phyloP scores from a whole-genome alignment of 2,888 invertebrate genomes.

The Stictocephala bisonia region DNA sequence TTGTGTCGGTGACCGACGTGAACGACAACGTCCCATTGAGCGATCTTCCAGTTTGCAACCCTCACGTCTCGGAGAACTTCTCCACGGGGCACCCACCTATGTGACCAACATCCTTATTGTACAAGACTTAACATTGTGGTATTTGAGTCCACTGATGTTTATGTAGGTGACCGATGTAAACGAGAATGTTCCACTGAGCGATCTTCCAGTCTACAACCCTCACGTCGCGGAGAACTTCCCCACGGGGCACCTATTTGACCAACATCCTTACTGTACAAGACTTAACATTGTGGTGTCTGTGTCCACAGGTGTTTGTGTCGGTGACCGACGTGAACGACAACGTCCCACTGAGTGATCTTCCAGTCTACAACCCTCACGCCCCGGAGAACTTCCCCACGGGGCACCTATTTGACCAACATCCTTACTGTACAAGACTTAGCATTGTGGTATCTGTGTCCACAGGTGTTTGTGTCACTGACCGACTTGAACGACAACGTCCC shows the following conservation, averaged over 20 bases:
- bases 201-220: slow-evolving; percentile 88
- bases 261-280: too few relatives aligned
- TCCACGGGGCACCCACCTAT: too few relatives aligned
- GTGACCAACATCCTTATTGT: too few relatives aligned
- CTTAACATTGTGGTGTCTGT: too few relatives aligned
- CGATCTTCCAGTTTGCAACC: slow-evolving; percentile 85
- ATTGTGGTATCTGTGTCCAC: slow-evolving; percentile 49
- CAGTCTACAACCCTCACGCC: slow-evolving; percentile 62
- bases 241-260: slow-evolving; percentile 55
- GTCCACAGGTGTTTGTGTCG: slow-evolving; percentile 84
- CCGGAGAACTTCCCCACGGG: background rate
- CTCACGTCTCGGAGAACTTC: slow-evolving; percentile 83
- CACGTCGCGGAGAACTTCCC: slow-evolving; percentile 83
- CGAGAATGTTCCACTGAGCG: slow-evolving; percentile 93
- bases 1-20: slow-evolving; percentile 86
- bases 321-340: slow-evolving; percentile 96
- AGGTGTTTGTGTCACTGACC: slow-evolving; percentile 85
- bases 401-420: background rate
- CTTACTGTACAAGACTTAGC: too few relatives aligned
- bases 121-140: too few relatives aligned
- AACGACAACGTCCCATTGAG: slow-evolving; percentile 97
- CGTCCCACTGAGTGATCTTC: slow-evolving; percentile 87
- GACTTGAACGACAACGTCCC: slow-evolving; percentile 98
- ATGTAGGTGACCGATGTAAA: slow-evolving; percentile 91
- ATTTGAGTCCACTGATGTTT: too few relatives aligned